Base-by-base conservation (phyloP, 2,888 invertebrate species). In the Trissoscelio sp. region DNA sequence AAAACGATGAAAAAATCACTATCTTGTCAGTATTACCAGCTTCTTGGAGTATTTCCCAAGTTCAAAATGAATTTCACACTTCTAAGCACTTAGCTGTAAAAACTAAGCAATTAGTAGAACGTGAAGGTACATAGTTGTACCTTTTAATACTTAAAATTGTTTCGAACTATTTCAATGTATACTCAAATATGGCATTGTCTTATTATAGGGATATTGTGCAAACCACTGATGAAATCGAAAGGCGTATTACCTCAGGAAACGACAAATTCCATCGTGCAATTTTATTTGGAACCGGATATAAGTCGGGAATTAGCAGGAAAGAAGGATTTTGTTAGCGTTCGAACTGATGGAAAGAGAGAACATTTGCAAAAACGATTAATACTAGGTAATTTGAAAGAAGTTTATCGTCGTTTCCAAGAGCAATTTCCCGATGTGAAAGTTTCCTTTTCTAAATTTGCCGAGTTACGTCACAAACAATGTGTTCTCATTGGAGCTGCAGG, bases 391-490 rank as follows among this genome's bases (percentile, higher is more conserved):
- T 66, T 66, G 28, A 66, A 66, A 37, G 11, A 42, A 42, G 11
- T 78, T 51, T 48, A 60, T 37, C 55, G 16, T n/a, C 1, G 31
- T 12, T 77, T 62, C 39, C 55, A 55, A 69, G 46, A 70, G 12
- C 42, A 66, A 37, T 64, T 58, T 48, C 62, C 73, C 9, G 48
- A 18, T 37, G 28, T 70, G 4, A 79, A 51, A 16, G 39, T 67
- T 7, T 53, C 20, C n/a, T 51, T 67, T 34, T 53, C 37, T 1
- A 67, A 67, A 79, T 31, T 83, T 67, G 51, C 66, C 11, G 16
- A n/a, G 18, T 55, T 70, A 7, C 24, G 75, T 55, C 81, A 70
- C 4, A 72, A 57, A 24, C 16, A 81, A 48, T 83, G 83, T 46
- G 60, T 83, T 34, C 44, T 81, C 16, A 75, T 69, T 48, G 66